These are phyloP conservation scores for Scomberomorus guttatus DNA, from an alignment of 2,797 vertebrate species.

Conservation along the genomic window DNA sequence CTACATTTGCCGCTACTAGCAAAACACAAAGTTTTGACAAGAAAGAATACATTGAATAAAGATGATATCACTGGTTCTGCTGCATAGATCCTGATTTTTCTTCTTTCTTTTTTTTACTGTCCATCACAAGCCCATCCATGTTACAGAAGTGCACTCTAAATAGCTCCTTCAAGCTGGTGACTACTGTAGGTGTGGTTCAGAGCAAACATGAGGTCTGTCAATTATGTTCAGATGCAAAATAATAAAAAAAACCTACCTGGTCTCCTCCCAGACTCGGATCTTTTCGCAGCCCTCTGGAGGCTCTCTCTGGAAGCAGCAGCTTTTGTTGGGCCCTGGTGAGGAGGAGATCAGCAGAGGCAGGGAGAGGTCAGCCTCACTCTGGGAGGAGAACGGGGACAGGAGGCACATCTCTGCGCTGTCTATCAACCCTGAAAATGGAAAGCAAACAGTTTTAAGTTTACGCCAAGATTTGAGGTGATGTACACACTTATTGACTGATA, in stretches of 20 bases:
- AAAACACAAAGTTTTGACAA: background rate
- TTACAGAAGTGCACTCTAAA: background rate
- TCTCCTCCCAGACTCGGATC: constrained; percentile 85
- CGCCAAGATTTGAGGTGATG: background rate
- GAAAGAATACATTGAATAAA: background rate
- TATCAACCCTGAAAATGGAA: constrained; percentile 38
- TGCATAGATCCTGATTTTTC: no score
- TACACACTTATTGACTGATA: background rate
- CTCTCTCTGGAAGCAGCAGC: constrained; percentile 92
- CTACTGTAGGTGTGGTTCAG: background rate
- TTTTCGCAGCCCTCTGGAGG: constrained; percentile 93
- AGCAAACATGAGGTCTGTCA: background rate
- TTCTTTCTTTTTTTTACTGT: no score
- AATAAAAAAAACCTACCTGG: constrained; percentile 48
- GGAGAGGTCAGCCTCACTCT: constrained; percentile 72
- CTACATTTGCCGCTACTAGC: no score
- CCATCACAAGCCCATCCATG: background rate
- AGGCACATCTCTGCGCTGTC: constrained; percentile 75
- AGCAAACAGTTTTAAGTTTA: background rate
- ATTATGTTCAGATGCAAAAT: background rate
- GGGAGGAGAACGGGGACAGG: constrained; percentile 79
- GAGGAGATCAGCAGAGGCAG: constrained; percentile 85
- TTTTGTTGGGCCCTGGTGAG: constrained; percentile 93
- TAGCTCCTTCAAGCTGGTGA: no score
- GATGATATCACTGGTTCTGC: no score